Base-by-base conservation (phyloP, 1,140 invertebrate species). In the Leptopilina clavipes region DNA sequence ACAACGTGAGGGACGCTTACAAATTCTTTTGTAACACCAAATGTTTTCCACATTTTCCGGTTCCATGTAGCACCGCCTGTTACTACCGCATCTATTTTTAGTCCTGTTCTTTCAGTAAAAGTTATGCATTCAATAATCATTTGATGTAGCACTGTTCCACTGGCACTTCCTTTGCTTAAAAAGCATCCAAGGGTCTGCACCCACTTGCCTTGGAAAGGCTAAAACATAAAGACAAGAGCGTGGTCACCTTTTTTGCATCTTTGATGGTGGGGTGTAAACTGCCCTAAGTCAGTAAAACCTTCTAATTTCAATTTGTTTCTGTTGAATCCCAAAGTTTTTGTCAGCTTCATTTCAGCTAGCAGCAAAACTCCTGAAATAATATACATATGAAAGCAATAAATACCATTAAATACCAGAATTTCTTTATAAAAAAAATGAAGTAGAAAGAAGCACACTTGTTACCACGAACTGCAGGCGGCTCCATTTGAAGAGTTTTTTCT, bases 181-280 rank as follows among this genome's bases (percentile, higher is more conserved):
- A 86, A 85, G 12, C 71, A 77, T n/a, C 72, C 80, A 18, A 86
- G 52, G 7, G 77, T 52, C 59, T 85, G 84, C 0, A 31, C 25
- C 25, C 5, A 31, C 25, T 31, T 31, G 1, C 25, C 25, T 5
- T 31, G 25, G 25, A 31, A 86, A n/a, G 84, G 85, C 48, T 86
- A 84, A 76, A 80, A 86, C 81, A 88, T 83, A 17, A 86, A 82
- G 7, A 88, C 83, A 9, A 86, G 70, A 22, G 80, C 85, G 77
- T 86, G 85, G 77, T 87, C 82, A 19, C 77, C 84, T 44, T 59
- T 43, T 44, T 54, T 54, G 40, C 78, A 52, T 73, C 78, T 76
- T 37, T 82, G 74, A 72, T 78, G 31, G 25, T 31, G 25, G n/a
- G 82, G 83, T 17, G 84, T 87, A 40, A 81, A 72, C 22, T 77